Evolutionary conservation across 2,888 invertebrate genomes (phyloP).

Genomic region (Papilio protenor): DNA sequence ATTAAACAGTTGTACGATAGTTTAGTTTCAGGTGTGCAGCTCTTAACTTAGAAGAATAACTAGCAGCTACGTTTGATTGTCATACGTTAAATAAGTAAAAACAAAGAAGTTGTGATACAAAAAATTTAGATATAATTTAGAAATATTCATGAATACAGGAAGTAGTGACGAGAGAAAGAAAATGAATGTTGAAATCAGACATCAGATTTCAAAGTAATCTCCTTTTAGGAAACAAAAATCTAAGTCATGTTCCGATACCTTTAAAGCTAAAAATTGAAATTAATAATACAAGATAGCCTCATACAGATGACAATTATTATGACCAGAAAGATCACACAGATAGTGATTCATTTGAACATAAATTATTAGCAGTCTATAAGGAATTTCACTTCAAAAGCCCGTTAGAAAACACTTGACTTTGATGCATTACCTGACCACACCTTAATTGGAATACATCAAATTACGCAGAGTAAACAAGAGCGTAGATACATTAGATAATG

Average conservation of each 20-base stretch:
- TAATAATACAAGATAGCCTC: not conserved
- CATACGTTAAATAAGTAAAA: not conserved
- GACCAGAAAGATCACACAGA: slow-evolving; percentile 24
- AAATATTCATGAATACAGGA: not conserved
- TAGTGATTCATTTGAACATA: slow-evolving; percentile 12
- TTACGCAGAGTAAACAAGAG: not conserved
- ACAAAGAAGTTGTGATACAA: too few relatives aligned
- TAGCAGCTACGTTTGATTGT: not conserved
- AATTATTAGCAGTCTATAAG: slow-evolving; percentile 7
- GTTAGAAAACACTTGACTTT: slow-evolving; percentile 25
- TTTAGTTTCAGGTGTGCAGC: too few relatives aligned
- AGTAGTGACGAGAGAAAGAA: too few relatives aligned
- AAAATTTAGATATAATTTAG: too few relatives aligned
- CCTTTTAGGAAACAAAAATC: too few relatives aligned
- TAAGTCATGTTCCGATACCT: too few relatives aligned
- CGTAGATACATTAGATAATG: not conserved
- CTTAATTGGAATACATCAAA: slow-evolving; percentile 10
- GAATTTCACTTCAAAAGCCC: slow-evolving; percentile 12
- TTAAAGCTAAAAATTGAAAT: too few relatives aligned
- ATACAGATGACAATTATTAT: slow-evolving; percentile 5
- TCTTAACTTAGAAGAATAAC: not conserved
- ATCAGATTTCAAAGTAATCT: too few relatives aligned
- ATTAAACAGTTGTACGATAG: too few relatives aligned
- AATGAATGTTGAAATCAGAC: too few relatives aligned
- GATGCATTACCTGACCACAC: slow-evolving; percentile 28